Evolutionary conservation across 2,113 vertebrate genomes (phyloP).

Genomic region (Phyllopteryx taeniolatus): DNA sequence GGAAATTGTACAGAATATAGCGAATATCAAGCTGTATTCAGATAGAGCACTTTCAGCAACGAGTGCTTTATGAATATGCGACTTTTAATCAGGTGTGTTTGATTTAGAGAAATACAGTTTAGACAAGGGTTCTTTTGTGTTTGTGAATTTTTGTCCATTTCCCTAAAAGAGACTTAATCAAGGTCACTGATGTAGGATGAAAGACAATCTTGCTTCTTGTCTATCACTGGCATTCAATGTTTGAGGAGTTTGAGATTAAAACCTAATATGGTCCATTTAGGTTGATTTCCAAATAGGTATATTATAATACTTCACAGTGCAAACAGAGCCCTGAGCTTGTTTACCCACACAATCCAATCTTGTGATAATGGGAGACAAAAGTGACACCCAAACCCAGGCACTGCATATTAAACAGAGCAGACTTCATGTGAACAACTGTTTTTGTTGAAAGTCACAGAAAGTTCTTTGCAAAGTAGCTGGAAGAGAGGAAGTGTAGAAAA

Average conservation of each 20-base stretch:
- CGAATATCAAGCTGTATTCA: neutral
- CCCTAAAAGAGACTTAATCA: neutral
- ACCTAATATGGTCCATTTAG: neutral
- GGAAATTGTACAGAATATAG: neutral
- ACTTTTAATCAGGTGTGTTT: neutral
- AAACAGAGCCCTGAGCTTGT: neutral
- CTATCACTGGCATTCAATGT: neutral
- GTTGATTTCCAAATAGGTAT: neutral
- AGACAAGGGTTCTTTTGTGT: neutral
- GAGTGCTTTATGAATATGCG: neutral
- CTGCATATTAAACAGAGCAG: neutral
- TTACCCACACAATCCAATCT: neutral
- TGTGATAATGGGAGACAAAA: neutral
- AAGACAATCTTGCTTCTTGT: neutral
- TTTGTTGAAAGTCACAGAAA: neutral
- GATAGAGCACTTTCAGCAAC: neutral
- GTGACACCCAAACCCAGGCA: neutral
- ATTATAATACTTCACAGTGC: neutral
- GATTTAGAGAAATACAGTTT: neutral
- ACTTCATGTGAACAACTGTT: neutral
- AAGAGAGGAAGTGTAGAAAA: neutral
- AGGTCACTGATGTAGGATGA: neutral
- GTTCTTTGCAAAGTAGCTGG: neutral
- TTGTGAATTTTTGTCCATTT: neutral
- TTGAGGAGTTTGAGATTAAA: neutral